Conservation (phyloP, 2,113 vertebrate species). For the Microcebus lehilahytsara region DNA sequence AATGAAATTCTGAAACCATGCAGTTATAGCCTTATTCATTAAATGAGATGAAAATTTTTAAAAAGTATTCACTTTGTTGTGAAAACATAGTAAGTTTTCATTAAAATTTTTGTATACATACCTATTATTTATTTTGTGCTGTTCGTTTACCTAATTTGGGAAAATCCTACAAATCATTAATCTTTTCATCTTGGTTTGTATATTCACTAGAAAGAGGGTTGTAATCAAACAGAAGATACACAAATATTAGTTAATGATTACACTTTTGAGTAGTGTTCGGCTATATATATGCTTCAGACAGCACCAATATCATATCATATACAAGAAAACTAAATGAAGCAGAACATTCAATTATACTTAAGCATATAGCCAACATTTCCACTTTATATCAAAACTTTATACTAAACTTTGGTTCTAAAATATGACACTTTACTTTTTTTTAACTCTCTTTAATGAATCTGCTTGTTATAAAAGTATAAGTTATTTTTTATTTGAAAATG, state of each 20-base stretch:
- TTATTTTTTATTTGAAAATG: neutral
- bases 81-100: neutral
- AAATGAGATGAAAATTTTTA: neutral
- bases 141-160: neutral
- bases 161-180: neutral
- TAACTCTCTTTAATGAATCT: neutral
- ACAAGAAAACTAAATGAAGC: neutral
- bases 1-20: neutral
- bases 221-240: neutral
- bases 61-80: neutral
- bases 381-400: neutral
- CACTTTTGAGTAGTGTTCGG: neutral
- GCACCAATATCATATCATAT: neutral
- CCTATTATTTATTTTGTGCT: neutral
- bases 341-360: neutral
- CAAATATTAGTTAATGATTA: neutral
- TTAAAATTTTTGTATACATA: neutral
- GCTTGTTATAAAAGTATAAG: neutral
- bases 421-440: neutral
- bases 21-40: neutral
- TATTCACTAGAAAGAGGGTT: neutral
- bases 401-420: neutral
- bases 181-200: neutral
- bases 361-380: neutral
- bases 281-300: neutral